Evolutionary conservation across 2,888 invertebrate species (phyloP).

Genomic region (Campoplex nolae): DNA sequence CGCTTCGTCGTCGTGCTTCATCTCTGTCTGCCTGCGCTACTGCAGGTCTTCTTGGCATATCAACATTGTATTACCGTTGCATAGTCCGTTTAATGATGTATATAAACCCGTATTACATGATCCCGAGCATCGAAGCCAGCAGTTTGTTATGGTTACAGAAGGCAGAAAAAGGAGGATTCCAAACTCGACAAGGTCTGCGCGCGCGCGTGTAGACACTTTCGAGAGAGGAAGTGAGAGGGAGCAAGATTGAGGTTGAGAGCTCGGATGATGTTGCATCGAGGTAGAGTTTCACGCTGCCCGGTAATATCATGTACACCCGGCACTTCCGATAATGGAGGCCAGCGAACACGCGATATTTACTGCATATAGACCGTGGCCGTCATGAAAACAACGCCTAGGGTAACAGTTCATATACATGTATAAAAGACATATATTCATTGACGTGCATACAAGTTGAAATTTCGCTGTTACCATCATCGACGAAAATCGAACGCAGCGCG

Average conservation of each 20-base stretch:
- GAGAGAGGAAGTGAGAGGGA: slow-evolving; percentile 10
- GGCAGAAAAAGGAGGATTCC: slow-evolving; percentile 36
- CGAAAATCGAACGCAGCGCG: slow-evolving; percentile 55
- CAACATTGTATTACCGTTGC: slow-evolving; percentile 19
- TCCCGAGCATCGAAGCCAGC: background rate
- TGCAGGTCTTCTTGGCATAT: slow-evolving; percentile 10
- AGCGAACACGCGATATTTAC: slow-evolving; percentile 51
- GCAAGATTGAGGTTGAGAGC: slow-evolving; percentile 37
- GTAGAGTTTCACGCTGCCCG: slow-evolving; percentile 34
- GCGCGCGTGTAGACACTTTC: slow-evolving; percentile 24
- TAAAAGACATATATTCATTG: background rate
- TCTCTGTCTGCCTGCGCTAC: slow-evolving; percentile 5
- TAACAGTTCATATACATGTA: background rate
- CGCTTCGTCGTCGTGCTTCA: slow-evolving; percentile 41
- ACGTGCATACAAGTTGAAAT: background rate
- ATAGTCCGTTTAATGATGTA: slow-evolving; percentile 20
- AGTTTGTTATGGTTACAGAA: slow-evolving; percentile 9
- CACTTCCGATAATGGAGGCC: slow-evolving; percentile 61
- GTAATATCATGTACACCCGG: slow-evolving; percentile 54
- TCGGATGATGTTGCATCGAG: slow-evolving; percentile 27
- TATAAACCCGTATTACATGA: slow-evolving; percentile 4
- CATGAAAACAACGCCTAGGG: slow-evolving; percentile 34
- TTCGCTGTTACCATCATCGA: slow-evolving; percentile 17
- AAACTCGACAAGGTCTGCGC: slow-evolving; percentile 10
- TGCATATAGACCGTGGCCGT: slow-evolving; percentile 14